phyloP scores from a whole-genome alignment of 2,888 invertebrate genomes.

The Opisthograptis luteolata region DNA sequence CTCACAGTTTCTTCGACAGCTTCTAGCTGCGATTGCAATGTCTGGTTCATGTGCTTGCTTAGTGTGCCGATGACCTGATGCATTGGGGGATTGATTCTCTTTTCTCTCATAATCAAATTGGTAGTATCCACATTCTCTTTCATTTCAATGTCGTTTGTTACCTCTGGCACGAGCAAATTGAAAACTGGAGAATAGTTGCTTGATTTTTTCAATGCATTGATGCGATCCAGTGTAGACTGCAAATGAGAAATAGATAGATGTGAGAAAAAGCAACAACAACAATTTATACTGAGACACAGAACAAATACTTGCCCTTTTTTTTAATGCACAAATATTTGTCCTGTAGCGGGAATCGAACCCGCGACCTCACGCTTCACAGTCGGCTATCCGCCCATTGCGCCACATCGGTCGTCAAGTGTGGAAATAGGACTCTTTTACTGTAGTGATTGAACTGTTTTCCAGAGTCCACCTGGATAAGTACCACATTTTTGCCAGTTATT shows the following conservation, averaged over 20 bases:
- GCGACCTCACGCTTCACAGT: too few species aligned
- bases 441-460: too few species aligned
- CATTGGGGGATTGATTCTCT: conserved; percentile 72
- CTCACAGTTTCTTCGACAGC: conserved; percentile 90
- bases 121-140: conserved; percentile 77
- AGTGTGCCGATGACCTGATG: conserved; percentile 84
- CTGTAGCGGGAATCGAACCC: too few species aligned
- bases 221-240: conserved; percentile 85
- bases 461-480: too few species aligned
- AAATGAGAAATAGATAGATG: conserved; percentile 29
- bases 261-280: too few species aligned
- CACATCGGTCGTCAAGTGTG: too few species aligned
- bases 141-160: conserved; percentile 78
- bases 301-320: too few species aligned
- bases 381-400: too few species aligned
- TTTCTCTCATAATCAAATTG: conserved; percentile 62
- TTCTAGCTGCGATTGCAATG: conserved; percentile 87
- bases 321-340: too few species aligned
- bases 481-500: too few species aligned
- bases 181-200: conserved; percentile 89
- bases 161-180: conserved; percentile 86
- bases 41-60: conserved; percentile 87
- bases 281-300: too few species aligned
- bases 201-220: conserved; percentile 85
- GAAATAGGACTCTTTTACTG: too few species aligned